These are phyloP conservation scores for Himalopsyche tibetana DNA, from an alignment of 2,888 invertebrate species.

Conservation along the genomic window DNA sequence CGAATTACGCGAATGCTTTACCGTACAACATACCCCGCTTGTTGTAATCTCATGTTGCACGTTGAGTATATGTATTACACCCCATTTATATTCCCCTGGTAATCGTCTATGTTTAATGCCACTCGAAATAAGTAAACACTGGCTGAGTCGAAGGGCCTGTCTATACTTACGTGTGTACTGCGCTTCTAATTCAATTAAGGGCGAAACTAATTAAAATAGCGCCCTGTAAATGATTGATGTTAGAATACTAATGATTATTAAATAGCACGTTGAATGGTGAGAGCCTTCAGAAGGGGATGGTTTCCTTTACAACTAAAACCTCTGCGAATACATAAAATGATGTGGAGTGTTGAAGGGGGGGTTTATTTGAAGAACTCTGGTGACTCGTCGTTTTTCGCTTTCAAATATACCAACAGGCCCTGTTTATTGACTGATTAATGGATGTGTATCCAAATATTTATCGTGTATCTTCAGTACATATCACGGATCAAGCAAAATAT, in stretches of 20 bases:
- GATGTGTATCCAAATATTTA: too few species aligned
- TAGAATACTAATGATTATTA: slow-evolving; percentile 65
- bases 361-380: too few species aligned
- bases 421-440: too few species aligned
- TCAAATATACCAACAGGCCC: too few species aligned
- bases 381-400: too few species aligned
- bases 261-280: slow-evolving; percentile 62
- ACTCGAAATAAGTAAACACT: slow-evolving; percentile 50
- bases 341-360: too few species aligned
- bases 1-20: not conserved
- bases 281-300: slow-evolving; percentile 60
- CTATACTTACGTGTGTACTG: slow-evolving; percentile 49
- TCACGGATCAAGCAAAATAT: too few species aligned
- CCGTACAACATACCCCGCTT: not conserved
- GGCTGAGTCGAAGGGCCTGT: slow-evolving; percentile 38
- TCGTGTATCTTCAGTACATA: too few species aligned
- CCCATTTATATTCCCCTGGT: slow-evolving; percentile 41
- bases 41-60: not conserved
- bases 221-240: slow-evolving; percentile 65
- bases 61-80: not conserved
- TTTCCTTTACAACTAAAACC: slow-evolving; percentile 61
- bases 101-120: slow-evolving; percentile 61
- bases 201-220: slow-evolving; percentile 65
- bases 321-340: not conserved
- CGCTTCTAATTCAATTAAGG: slow-evolving; percentile 63